Percentiles rank a stretch among this genome's conserved stretches.
phyloP scores from a whole-genome alignment of 2,797 vertebrate genomes.

The Neosilurus mollespiculum region DNA sequence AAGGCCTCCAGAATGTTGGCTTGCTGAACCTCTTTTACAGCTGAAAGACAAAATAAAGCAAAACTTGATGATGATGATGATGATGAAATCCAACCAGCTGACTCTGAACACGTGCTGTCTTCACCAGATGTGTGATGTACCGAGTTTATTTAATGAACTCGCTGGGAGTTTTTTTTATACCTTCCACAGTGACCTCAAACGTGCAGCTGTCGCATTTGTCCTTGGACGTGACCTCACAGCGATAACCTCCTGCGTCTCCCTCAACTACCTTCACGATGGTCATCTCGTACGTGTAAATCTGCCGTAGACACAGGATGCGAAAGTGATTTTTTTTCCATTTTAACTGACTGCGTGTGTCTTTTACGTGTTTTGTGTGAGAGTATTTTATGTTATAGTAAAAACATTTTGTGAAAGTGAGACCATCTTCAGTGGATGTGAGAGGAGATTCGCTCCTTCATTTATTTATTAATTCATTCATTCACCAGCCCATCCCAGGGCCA shows the following conservation, averaged over 20 bases:
- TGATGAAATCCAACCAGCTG: constrained; percentile 9
- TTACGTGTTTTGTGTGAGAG: not conserved
- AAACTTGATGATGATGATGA: not conserved
- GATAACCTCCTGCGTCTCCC: constrained; percentile 83
- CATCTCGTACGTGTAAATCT: constrained; percentile 87
- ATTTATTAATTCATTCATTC: too few relatives aligned
- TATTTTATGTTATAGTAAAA: not conserved
- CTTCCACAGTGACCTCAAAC: constrained; percentile 83
- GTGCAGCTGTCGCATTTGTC: constrained; percentile 84
- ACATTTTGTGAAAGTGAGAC: not conserved
- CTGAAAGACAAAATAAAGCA: constrained; percentile 61
- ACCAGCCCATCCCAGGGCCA: too few relatives aligned
- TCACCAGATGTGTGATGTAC: not conserved
- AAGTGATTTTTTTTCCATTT: not conserved
- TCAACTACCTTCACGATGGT: constrained; percentile 80
- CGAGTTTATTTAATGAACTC: not conserved
- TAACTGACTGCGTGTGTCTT: not conserved
- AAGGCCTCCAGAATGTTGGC: constrained; percentile 80
- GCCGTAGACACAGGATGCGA: constrained; percentile 19
- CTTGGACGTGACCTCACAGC: constrained; percentile 87
- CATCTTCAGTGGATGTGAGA: not conserved
- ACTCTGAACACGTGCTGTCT: not conserved
- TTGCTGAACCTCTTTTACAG: constrained; percentile 67
- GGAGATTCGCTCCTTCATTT: too few relatives aligned
- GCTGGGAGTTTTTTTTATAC: constrained; percentile 60